Evolutionary conservation across 2,797 vertebrate genomes (phyloP), one percentile per base, ranked within the genome.

Genomic region (Etheostoma nigrum): DNA sequence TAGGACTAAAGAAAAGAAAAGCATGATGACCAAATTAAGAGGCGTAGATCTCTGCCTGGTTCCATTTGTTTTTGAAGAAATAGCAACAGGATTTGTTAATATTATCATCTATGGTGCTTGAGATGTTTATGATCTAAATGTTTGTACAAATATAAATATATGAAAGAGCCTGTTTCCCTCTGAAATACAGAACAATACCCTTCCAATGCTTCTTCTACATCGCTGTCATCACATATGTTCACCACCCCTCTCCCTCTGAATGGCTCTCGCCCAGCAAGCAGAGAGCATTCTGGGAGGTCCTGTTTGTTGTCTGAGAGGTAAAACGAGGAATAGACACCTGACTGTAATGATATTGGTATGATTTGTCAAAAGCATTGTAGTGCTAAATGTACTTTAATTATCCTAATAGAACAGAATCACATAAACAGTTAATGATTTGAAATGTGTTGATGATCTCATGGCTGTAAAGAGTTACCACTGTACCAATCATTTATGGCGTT

Each of bases 111-210:
- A 91, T 91, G 95, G 94, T 95, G 94, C 96, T 95, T 91, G 92
- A 95, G 90, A 95, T 88, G 93, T 92, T 95, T 93, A 92, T 93
- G 90, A 94, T 94, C 88, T 94, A 91, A 93, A 91, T 95, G 93
- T 95, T 95, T 96, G 93, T 95, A 94, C 74, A 93, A 94, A 93
- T 93, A 91, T 92, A 90, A 81, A 92, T 90, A 93, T 91, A 89
- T 81, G 90, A 90, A 91, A 91, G 83, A 91, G 81, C 80, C 86
- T 73, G 91, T 89, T 93, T 91, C 88, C 83, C 84, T 82, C 74
- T 72, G 45, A 90, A 80, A 83, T 53, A 74, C 59, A 78, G 62
- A 81, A 93, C 84, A 79, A 68, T 48, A 62, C 81, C 88, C 83
- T 87, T 91, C 74, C 89, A 92, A 94, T 92, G 92, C 93, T 92